Base-by-base conservation (phyloP, 2,888 invertebrate species). In the Tenthredo distinguenda region DNA sequence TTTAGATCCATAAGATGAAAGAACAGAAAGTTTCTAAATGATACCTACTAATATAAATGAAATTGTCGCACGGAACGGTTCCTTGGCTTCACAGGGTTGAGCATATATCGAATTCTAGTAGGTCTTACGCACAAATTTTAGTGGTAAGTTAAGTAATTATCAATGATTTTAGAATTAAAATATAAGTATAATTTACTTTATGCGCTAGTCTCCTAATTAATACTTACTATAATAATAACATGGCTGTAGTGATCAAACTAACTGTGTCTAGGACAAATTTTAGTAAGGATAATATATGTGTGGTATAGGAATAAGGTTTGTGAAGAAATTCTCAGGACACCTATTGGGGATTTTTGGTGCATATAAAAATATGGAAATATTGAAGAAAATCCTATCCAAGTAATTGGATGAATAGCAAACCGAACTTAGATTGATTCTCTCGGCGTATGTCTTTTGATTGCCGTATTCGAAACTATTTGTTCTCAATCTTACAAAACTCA, bases 171-270 rank as follows among this genome's bases (percentile, higher is more conserved):
- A 34, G 18, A 62, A 81, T 21, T 40, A n/a, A 62, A 40, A 81
- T 62, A 62, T 40, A 50, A 15, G 34, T 81, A 81, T 81, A 62
- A 81, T 31, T 58, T 3, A 34, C 18, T 40, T 31, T 21, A 81
- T 18, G 6, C 4, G 18, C 55, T 77, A 74, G 26, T 43, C 47
- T 47, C 4, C 74, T n/a, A n/a, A 74, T 26, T 47, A 21, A 2
- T 58, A 79, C 31, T 58, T 31, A 81, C 15, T 21, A 81, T 37
- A 37, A 62, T 62, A 62, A 81, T 81, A 81, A 81, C 26, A 81
- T 62, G n/a, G 37, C n/a, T n/a, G n/a, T 55, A 50, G 77, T 55
- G n/a, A 50, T 77, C 34, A 34, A 55, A 55, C 50, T 77, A 55
- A n/a, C 34, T 15, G n/a, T 55, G 37, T 40, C n/a, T 40, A 43